Evolutionary conservation across 2,113 vertebrate species (phyloP), one percentile per base, ranked within the genome.

Genomic region (Vidua chalybeata): DNA sequence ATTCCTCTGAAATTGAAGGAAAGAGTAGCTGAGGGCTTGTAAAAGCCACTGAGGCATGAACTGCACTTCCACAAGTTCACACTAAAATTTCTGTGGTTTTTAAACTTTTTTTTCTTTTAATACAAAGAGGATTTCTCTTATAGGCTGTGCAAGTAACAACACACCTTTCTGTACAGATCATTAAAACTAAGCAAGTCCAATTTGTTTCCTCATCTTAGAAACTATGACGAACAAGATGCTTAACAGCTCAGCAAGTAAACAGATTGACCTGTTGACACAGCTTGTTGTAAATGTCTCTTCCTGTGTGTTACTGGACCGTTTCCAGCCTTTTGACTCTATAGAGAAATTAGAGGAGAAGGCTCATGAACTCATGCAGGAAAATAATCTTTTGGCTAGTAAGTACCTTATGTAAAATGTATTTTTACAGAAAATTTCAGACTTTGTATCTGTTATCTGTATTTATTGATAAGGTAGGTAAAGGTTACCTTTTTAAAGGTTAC

Each of bases 351-450:
- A 98, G 54, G 23, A 62, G 3, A 87, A 87, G 15, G 97, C 97
- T 31, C 89, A 48, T 13, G 91, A 96, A 30, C 97, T 98, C 49
- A 97, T 97, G 96, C 84, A 80, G 58, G 82, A 97, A 72, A 98
- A 98, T 35, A 90, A 85, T 67, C 96, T 98, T 64, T 92, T 98
- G 94, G 98, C 98, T 84, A 98, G 98, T 98, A 96, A 97, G 98
- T 97, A 61, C 21, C 3, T 41, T 31, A 49, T 41, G 55, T 61
- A 27, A 83, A 76, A 92, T 26, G 3, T 3, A 15, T 72, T 15
- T n/a, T 66, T 30, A 64, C 11, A 18, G 8, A 52, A 73, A 67
- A 41, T 8, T 7, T 30, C 9, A 11, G 37, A 21, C 3, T 83
- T 71, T 35, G 19, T 48, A 78, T 16, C 43, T 52, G 24, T 74